Evolutionary conservation across 2,113 vertebrate species (phyloP).

Genomic region (Noturus placidus): DNA sequence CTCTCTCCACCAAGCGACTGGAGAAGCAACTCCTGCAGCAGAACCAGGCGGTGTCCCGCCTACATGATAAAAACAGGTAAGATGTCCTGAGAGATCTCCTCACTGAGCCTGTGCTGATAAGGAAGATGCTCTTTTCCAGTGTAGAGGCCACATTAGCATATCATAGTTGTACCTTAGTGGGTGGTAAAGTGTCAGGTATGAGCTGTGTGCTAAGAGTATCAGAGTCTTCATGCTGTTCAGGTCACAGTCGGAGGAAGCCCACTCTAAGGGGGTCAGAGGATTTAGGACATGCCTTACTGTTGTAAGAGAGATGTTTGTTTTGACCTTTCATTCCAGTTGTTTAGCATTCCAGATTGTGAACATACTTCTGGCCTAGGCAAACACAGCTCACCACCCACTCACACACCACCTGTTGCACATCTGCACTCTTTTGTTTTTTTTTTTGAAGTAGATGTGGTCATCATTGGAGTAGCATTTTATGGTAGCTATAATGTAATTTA

Average conservation of each 20-base stretch:
- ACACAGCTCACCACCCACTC: constrained; percentile 37
- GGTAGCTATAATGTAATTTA: background rate
- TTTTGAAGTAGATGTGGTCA: constrained; percentile 2
- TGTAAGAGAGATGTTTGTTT: constrained; percentile 45
- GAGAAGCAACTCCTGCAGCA: constrained; percentile 80
- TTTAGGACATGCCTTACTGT: constrained; percentile 33
- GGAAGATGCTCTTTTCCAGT: background rate
- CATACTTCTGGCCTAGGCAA: constrained; percentile 45
- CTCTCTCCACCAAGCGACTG: constrained; percentile 75
- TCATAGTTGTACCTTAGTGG: background rate
- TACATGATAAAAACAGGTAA: constrained; percentile 80
- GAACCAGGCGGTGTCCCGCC: constrained; percentile 75
- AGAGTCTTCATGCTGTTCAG: constrained; percentile 30
- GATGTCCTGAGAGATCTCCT: background rate
- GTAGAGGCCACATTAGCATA: background rate
- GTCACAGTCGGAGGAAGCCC: constrained; percentile 45
- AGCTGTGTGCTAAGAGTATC: background rate
- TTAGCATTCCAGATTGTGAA: constrained; percentile 58
- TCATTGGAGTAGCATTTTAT: background rate
- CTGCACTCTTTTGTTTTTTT: constrained; percentile 34
- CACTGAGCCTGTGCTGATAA: background rate
- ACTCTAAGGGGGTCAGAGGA: constrained; percentile 18
- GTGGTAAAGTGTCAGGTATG: background rate
- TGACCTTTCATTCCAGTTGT: constrained; percentile 48
- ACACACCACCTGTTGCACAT: constrained; percentile 62